A percentile compares a stretch with the other conserved stretches of the same genome.
These are phyloP conservation scores for Loxodonta africana DNA, from an alignment of 2,113 vertebrate genomes.

Conservation along the genomic window DNA sequence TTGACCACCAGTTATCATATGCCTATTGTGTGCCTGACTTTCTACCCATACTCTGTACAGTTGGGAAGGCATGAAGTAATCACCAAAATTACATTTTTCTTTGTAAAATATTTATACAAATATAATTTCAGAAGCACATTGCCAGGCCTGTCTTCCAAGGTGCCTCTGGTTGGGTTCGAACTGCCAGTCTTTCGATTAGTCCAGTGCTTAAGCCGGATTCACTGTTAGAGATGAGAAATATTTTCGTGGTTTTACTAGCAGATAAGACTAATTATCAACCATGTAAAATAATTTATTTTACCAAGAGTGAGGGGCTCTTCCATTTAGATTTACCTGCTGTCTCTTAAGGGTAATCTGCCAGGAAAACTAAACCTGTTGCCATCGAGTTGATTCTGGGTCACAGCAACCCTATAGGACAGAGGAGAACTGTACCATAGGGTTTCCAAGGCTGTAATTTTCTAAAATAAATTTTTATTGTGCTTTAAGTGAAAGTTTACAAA, in stretches of 20 bases:
- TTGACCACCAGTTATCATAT: neutral
- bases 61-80: neutral
- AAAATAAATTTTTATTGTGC: no score
- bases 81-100: neutral
- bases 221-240: neutral
- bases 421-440: neutral
- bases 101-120: neutral
- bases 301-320: neutral
- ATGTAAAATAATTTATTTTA: conserved; percentile 27
- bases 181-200: neutral
- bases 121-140: neutral
- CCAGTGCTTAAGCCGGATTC: neutral
- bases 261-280: neutral
- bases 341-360: neutral
- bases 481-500: no score
- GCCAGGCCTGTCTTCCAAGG: neutral
- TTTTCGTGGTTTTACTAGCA: neutral
- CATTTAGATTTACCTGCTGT: neutral
- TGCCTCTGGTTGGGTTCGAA: neutral
- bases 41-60: neutral
- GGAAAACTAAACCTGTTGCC: neutral
- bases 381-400: neutral
- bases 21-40: neutral
- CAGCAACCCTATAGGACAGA: neutral
- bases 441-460: neutral